Base-by-base conservation (phyloP, 1,140 invertebrate species). In the Vanessa tameamea region DNA sequence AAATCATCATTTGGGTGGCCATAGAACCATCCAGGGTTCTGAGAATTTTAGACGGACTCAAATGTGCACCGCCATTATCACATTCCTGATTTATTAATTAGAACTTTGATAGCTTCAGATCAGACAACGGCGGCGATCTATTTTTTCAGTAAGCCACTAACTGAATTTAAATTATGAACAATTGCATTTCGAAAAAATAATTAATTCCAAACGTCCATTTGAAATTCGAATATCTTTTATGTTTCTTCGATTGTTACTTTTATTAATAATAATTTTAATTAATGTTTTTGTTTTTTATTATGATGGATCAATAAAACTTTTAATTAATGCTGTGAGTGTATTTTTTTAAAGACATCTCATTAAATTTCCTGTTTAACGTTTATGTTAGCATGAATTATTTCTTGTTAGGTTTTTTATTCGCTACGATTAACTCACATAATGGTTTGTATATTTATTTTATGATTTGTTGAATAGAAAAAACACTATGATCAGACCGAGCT, bases 1-100 rank as follows among this genome's bases (percentile, higher is more conserved):
- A 91, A 92, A 92, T 92, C 91, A 92, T 92, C 89, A 92, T 90
- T 91, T 91, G 91, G 91, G 89, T 91, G 91, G 91, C 87, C 89
- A 91, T 91, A 91, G 88, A 91, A 83, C 37, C 37, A 43, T 87
- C 85, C 79, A 80, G 78, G 67, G 55, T 91, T 91, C 91, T 78
- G 64, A 88, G 91, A 92, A 92, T 69, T 78, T 71, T 72, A 77
- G 68, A 64, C 73, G 73, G 75, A 73, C 78, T 78, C 82, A 79
- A 72, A 82, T 84, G 82, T 84, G 85, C 82, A 80, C 81, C 82
- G 78, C 80, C 79, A 90, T 92, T 91, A 91, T 86, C 86, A 89
- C 89, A 92, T 92, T 91, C 91, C 86, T 90, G 88, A 89, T 87
- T 92, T 92, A 91, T 91, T 92, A 91, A 91, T 92, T 91, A 91